A percentile compares a stretch with the other conserved stretches of the same genome.
Evolutionary conservation across 2,113 vertebrate species (phyloP).

Genomic region (Oncorhynchus kisutch): DNA sequence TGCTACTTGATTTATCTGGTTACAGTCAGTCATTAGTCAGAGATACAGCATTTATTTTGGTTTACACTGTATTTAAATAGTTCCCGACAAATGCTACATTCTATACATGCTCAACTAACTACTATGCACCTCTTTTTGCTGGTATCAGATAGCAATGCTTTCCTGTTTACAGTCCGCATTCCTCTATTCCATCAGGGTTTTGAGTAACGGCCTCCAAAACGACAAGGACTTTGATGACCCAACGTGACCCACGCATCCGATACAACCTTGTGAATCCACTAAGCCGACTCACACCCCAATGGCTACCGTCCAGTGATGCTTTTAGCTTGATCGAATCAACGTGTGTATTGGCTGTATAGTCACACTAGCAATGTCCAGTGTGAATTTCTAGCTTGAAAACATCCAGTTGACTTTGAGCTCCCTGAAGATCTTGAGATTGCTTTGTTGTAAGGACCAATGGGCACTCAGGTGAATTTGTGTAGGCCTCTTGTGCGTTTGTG

Average conservation of each 20-base stretch:
- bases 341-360: constrained; percentile 4
- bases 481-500: too few relatives aligned
- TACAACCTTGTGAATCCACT: constrained; percentile 28
- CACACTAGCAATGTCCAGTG: background rate
- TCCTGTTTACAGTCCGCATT: constrained; percentile 53
- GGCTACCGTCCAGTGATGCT: constrained; percentile 16
- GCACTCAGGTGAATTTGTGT: too few relatives aligned
- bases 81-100: background rate
- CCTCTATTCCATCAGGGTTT: constrained; percentile 29
- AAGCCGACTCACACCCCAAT: constrained; percentile 14
- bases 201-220: constrained; percentile 21
- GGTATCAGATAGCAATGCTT: constrained; percentile 39
- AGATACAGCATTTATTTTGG: background rate
- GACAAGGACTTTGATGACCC: constrained; percentile 22
- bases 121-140: background rate
- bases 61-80: background rate
- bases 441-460: too few relatives aligned
- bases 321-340: constrained; percentile 36
- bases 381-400: constrained; percentile 24
- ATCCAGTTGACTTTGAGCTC: constrained; percentile 35
- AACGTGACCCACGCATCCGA: constrained; percentile 35
- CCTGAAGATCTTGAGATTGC: background rate
- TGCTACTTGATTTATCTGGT: background rate
- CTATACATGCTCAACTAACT: too few relatives aligned
- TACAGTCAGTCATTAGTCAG: background rate